Evolutionary conservation across 2,888 invertebrate species (phyloP).

Genomic region (Acrobasis consociella): DNA sequence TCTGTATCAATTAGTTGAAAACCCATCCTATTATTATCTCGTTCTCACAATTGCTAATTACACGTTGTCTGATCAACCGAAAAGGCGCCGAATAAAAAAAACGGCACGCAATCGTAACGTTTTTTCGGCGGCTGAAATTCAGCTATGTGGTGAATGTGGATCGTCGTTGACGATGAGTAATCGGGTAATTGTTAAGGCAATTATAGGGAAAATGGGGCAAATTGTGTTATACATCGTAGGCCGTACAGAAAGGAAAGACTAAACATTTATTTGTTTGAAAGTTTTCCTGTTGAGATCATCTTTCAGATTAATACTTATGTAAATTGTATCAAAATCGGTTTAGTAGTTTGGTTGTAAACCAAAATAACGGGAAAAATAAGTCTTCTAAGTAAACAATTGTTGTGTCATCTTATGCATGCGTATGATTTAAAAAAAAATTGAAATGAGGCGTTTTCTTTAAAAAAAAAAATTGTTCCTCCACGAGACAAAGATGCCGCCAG

Average conservation of each 20-base stretch:
- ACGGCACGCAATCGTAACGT: background rate
- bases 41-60: conserved; percentile 15
- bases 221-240: conserved; percentile 1
- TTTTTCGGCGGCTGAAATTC: conserved; percentile 10
- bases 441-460: too few species aligned
- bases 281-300: too few species aligned
- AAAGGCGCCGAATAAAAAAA: conserved; percentile 1
- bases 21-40: conserved; percentile 11
- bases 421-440: too few species aligned
- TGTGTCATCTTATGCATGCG: too few species aligned
- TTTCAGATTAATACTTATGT: too few species aligned
- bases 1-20: conserved; percentile 1
- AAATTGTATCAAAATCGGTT: too few species aligned
- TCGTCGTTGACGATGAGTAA: background rate
- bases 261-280: too few species aligned
- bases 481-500: too few species aligned
- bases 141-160: conserved; percentile 2
- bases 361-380: too few species aligned
- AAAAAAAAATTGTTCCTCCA: too few species aligned
- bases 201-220: conserved; percentile 12
- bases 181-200: conserved; percentile 7
- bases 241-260: background rate
- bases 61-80: conserved; percentile 17
- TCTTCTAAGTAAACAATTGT: too few species aligned
- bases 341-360: too few species aligned